A percentile compares a stretch with the other conserved stretches of the same genome.
Conservation (phyloP, 2,113 vertebrate species). For the Strix uralensis region DNA sequence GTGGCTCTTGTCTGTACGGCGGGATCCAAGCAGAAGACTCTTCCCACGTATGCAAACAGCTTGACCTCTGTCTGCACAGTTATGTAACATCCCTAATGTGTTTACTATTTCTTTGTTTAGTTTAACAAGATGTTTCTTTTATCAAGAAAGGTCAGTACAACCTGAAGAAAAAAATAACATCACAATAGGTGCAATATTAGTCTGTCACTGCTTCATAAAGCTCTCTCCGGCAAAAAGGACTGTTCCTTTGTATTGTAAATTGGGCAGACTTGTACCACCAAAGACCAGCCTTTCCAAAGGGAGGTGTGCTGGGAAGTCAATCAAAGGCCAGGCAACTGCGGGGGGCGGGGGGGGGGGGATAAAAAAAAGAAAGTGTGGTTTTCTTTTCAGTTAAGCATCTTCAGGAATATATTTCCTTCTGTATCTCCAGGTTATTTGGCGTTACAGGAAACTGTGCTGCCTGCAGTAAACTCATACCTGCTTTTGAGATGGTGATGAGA, state of each 20-base stretch:
- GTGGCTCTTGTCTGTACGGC: neutral
- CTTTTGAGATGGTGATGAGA: slow-evolving; percentile 99
- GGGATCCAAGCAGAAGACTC: slow-evolving; percentile 29
- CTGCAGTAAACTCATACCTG: slow-evolving; percentile 98
- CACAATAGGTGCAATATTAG: neutral
- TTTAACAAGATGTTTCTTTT: slow-evolving; percentile 55
- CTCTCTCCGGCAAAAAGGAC: neutral
- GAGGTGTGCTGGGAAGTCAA: neutral
- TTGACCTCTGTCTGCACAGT: slow-evolving; percentile 42
- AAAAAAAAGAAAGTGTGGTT: neutral
- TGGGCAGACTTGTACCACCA: neutral
- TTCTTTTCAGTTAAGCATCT: neutral
- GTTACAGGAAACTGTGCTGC: slow-evolving; percentile 98
- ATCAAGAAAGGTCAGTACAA: slow-evolving; percentile 48
- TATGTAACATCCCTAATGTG: slow-evolving; percentile 52
- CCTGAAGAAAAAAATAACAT: neutral
- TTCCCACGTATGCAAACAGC: neutral
- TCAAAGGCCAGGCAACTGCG: neutral
- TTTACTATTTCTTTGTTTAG: slow-evolving; percentile 52
- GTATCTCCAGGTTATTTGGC: slow-evolving; percentile 87
- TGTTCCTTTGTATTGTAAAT: neutral
- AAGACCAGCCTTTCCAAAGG: neutral
- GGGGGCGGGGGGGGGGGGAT: too few species aligned
- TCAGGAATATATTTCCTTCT: slow-evolving; percentile 9
- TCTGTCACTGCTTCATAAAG: neutral